Evolutionary conservation across 2,113 vertebrate genomes (phyloP).

Genomic region (Rhombomys opimus): DNA sequence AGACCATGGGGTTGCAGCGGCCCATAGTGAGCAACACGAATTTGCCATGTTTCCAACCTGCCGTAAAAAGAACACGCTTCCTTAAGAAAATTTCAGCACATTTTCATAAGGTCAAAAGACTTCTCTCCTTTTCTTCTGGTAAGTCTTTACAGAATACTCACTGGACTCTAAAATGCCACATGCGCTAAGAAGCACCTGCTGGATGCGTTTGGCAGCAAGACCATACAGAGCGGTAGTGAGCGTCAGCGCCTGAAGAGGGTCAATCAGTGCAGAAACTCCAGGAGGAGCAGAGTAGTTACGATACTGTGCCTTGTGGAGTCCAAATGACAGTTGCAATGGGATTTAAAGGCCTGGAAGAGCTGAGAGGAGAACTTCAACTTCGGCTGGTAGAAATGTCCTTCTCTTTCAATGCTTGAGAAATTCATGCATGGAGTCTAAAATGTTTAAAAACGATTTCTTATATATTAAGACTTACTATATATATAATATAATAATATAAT

Average conservation of each 20-base stretch:
- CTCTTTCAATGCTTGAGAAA: slow-evolving; percentile 26
- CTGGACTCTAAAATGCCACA: neutral
- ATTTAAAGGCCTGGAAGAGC: slow-evolving; percentile 21
- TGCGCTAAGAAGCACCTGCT: neutral
- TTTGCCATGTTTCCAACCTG: neutral
- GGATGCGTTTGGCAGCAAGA: slow-evolving; percentile 17
- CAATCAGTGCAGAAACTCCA: neutral
- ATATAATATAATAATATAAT: too few species aligned
- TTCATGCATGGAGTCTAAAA: neutral
- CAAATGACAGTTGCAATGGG: slow-evolving; percentile 10
- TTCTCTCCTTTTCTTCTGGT: neutral
- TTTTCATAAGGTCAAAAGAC: slow-evolving; percentile 6
- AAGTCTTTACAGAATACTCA: slow-evolving; percentile 18
- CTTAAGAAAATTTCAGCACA: neutral
- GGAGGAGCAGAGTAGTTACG: neutral
- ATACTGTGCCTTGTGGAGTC: neutral
- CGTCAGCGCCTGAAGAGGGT: neutral
- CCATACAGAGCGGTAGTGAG: neutral
- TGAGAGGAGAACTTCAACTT: slow-evolving; percentile 52
- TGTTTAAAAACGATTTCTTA: neutral
- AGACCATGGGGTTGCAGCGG: neutral
- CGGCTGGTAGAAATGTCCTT: slow-evolving; percentile 53
- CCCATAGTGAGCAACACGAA: neutral
- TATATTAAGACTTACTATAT: neutral
- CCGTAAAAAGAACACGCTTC: neutral